Evolutionary conservation across 53 echinoderm and acorn worm species (phyloP).

Genomic region (Actinopyga echinites): DNA sequence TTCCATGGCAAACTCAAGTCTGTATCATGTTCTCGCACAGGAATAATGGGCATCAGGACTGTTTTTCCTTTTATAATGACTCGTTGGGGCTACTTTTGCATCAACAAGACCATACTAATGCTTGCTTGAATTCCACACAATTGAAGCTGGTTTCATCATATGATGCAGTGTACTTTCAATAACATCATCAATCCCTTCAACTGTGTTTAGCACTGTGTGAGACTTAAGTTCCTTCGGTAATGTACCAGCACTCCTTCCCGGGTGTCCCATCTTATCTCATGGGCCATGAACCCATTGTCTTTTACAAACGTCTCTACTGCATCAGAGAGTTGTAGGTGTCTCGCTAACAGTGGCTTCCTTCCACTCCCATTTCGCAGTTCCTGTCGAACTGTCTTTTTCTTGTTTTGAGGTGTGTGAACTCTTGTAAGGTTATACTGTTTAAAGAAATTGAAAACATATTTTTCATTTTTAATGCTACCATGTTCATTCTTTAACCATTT

Average conservation of each 20-base stretch:
- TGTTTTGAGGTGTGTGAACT: not conserved
- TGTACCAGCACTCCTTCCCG: too few species aligned
- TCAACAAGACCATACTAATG: not conserved
- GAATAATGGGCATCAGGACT: constrained; percentile 44
- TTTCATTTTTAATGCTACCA: too few species aligned
- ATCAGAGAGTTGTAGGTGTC: not conserved
- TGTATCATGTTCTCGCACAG: constrained; percentile 27
- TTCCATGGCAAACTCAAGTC: constrained; percentile 26
- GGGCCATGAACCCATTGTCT: not conserved
- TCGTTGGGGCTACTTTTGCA: not conserved
- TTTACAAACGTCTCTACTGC: not conserved
- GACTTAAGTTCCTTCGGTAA: too few species aligned
- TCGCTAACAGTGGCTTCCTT: not conserved
- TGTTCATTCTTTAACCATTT: too few species aligned
- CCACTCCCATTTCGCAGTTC: not conserved
- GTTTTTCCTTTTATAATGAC: not conserved
- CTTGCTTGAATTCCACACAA: not conserved
- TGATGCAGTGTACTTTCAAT: too few species aligned
- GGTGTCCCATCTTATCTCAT: not conserved
- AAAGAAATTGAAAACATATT: too few species aligned
- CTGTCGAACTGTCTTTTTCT: not conserved
- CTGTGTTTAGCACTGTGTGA: too few species aligned
- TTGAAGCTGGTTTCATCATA: not conserved
- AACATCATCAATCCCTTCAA: too few species aligned
- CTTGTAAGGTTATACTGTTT: not conserved